phyloP scores from a whole-genome alignment of 2,888 invertebrate species.

The Pollenia amentaria region DNA sequence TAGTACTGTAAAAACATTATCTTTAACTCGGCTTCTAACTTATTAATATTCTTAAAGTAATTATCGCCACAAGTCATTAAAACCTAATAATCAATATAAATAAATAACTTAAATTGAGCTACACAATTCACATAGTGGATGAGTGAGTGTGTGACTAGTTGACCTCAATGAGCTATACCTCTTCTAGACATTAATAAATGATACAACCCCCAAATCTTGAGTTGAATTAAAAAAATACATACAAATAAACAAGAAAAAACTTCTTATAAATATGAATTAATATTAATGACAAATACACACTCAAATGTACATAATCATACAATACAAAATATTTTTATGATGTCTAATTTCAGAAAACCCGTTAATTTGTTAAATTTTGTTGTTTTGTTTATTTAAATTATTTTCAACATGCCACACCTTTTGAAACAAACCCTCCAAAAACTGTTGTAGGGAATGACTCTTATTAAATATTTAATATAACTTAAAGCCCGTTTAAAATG shows the following conservation, averaged over 20 bases:
- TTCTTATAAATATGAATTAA: conserved; percentile 7
- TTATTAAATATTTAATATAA: conserved; percentile 1
- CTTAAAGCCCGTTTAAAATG: conserved; percentile 1
- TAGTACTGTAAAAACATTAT: neutral
- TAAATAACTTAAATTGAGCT: conserved; percentile 20
- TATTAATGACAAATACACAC: conserved; percentile 33
- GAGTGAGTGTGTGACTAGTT: conserved; percentile 20
- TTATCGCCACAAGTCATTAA: conserved; percentile 23
- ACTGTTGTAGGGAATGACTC: conserved; percentile 3
- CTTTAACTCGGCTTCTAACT: neutral
- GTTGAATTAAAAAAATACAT: neutral
- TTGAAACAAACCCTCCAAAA: conserved; percentile 28
- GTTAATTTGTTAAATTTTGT: conserved; percentile 60
- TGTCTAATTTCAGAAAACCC: neutral
- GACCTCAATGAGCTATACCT: conserved; percentile 46
- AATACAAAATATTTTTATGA: neutral
- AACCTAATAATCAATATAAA: conserved; percentile 13
- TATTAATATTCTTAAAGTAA: conserved; percentile 3
- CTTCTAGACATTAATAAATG: conserved; percentile 12
- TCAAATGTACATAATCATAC: neutral
- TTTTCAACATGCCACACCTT: conserved; percentile 58
- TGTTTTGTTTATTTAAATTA: conserved; percentile 16
- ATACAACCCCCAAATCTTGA: neutral
- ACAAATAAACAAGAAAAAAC: neutral
- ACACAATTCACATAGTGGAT: neutral